Conservation (phyloP, 2,888 invertebrate genomes). For the Elmis aenea region DNA sequence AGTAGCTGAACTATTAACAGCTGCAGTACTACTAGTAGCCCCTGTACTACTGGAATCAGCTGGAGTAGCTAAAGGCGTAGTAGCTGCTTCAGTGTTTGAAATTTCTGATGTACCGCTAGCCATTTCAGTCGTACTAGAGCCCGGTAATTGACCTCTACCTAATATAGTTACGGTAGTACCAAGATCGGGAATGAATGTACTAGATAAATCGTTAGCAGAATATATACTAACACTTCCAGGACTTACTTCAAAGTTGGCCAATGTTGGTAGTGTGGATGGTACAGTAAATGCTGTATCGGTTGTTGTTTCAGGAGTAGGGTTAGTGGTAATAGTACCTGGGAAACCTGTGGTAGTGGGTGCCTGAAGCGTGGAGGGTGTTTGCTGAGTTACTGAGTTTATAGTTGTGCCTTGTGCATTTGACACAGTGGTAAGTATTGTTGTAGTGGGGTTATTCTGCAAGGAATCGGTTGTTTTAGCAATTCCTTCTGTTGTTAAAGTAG, state of each 20-base stretch:
- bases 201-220: conserved; percentile 41
- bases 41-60: conserved; percentile 6
- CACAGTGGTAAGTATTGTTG: conserved; percentile 36
- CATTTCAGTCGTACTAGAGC: conserved; percentile 10
- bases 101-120: conserved; percentile 31
- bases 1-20: conserved; percentile 12
- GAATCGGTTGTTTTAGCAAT: too few relatives aligned
- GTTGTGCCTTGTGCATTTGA: conserved; percentile 48
- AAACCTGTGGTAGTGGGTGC: conserved; percentile 12
- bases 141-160: conserved; percentile 47
- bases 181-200: conserved; percentile 46
- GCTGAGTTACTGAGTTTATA: conserved; percentile 16
- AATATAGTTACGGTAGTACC: conserved; percentile 51
- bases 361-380: conserved; percentile 12
- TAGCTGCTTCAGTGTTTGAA: conserved; percentile 6
- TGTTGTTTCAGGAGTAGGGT: conserved; percentile 44
- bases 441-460: too few relatives aligned
- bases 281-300: conserved; percentile 29
- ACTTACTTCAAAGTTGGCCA: conserved; percentile 42
- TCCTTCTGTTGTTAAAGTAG: too few relatives aligned
- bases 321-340: conserved; percentile 37
- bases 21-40: conserved; percentile 5
- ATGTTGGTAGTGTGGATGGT: conserved; percentile 45
- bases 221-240: conserved; percentile 41
- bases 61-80: conserved; percentile 10